phyloP scores from a whole-genome alignment of 2,797 vertebrate species.

The Cuculus canorus region DNA sequence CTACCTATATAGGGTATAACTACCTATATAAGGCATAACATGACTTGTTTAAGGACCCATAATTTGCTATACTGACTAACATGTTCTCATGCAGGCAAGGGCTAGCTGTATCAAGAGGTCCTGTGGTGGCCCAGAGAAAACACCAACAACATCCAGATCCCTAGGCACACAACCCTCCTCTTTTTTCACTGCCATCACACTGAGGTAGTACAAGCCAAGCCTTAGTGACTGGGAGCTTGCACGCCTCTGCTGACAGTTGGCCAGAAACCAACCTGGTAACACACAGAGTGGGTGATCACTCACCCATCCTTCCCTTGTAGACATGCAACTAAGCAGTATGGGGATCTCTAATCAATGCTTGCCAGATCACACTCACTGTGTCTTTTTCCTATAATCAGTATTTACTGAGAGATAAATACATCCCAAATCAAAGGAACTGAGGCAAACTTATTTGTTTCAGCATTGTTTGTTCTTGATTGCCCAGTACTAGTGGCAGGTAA shows the following conservation, averaged over 20 bases:
- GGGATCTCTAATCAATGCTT: background rate
- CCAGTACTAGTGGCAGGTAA: background rate
- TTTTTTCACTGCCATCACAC: background rate
- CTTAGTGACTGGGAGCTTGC: background rate
- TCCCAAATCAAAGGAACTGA: background rate
- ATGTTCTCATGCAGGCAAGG: background rate
- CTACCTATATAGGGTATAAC: background rate
- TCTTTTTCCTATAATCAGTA: background rate
- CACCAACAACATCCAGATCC: background rate
- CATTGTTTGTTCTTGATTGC: background rate
- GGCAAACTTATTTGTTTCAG: background rate
- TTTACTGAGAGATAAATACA: background rate
- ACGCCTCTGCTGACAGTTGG: background rate
- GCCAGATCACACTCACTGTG: fast-evolving
- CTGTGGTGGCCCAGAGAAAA: background rate
- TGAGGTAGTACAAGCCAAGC: background rate
- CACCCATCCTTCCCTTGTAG: background rate
- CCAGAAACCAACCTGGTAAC: background rate
- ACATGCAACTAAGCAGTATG: fast-evolving
- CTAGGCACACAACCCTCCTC: background rate
- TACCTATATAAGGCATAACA: background rate
- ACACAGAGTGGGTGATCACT: fast-evolving
- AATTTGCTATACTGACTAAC: background rate
- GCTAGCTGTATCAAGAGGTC: background rate
- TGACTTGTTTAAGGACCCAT: background rate